phyloP scores from a whole-genome alignment of 2,113 vertebrate species.

The Heloderma charlesbogerti region DNA sequence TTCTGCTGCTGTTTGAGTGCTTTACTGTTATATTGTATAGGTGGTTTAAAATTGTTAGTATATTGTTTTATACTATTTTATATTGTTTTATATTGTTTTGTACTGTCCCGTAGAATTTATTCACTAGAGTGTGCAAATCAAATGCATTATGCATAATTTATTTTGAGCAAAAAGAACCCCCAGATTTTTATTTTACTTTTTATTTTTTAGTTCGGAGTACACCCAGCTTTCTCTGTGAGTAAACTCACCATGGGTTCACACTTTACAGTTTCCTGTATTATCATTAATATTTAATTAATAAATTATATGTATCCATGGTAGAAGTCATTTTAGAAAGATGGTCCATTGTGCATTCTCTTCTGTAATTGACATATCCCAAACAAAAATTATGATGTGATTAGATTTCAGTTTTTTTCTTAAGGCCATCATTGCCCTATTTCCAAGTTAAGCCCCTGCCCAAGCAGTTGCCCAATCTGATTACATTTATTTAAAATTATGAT shows the following conservation, averaged over 20 bases:
- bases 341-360: neutral
- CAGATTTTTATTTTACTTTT: no score
- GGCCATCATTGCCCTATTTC: constrained; percentile 49
- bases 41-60: no score
- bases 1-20: no score
- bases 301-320: constrained; percentile 59
- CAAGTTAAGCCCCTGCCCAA: neutral
- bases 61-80: no score
- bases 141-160: neutral
- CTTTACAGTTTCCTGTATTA: constrained; percentile 33
- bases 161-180: neutral
- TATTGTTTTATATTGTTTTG: no score
- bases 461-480: constrained; percentile 1
- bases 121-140: neutral
- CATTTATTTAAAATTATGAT: constrained; percentile 39
- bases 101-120: neutral
- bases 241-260: neutral
- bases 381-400: constrained; percentile 49
- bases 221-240: neutral
- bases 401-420: constrained; percentile 28
- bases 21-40: no score
- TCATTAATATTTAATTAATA: constrained; percentile 48
- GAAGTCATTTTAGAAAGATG: no score
- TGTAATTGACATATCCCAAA: constrained; percentile 22
- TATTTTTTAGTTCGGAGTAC: neutral